phyloP scores from a whole-genome alignment of 2,113 vertebrate species.

The Eretmochelys imbricata region DNA sequence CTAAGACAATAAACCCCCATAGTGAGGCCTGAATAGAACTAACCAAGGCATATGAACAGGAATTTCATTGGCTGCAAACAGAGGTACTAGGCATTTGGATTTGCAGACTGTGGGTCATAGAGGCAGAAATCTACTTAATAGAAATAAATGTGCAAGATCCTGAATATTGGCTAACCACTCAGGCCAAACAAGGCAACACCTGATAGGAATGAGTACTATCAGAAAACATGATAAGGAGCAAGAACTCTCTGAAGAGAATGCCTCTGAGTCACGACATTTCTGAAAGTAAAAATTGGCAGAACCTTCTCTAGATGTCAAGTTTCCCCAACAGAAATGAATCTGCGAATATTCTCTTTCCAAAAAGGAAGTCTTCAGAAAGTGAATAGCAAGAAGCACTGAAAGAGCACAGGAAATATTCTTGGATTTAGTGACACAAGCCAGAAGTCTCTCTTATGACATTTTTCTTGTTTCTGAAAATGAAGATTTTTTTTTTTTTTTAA shows the following conservation, averaged over 20 bases:
- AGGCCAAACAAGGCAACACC: not conserved
- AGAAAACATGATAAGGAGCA: not conserved
- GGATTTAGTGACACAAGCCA: not conserved
- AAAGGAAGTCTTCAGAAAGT: not conserved
- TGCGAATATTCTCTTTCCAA: not conserved
- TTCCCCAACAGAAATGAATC: not conserved
- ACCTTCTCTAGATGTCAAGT: not conserved
- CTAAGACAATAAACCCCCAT: not conserved
- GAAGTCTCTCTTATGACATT: not conserved
- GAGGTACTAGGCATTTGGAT: not conserved
- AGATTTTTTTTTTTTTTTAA: accelerated
- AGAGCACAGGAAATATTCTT: not conserved
- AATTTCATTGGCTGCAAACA: not conserved
- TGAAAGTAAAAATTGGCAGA: not conserved
- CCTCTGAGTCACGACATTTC: not conserved
- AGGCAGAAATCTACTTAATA: not conserved
- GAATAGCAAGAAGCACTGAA: not conserved
- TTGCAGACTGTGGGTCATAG: not conserved
- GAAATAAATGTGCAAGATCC: not conserved
- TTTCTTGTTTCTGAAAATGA: not conserved
- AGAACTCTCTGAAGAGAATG: not conserved
- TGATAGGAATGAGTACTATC: not conserved
- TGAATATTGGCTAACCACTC: not conserved
- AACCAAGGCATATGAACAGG: not conserved
- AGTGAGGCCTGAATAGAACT: not conserved